These are phyloP conservation scores for Kradibia gibbosae DNA, from an alignment of 1,140 invertebrate species.

Conservation along the genomic window DNA sequence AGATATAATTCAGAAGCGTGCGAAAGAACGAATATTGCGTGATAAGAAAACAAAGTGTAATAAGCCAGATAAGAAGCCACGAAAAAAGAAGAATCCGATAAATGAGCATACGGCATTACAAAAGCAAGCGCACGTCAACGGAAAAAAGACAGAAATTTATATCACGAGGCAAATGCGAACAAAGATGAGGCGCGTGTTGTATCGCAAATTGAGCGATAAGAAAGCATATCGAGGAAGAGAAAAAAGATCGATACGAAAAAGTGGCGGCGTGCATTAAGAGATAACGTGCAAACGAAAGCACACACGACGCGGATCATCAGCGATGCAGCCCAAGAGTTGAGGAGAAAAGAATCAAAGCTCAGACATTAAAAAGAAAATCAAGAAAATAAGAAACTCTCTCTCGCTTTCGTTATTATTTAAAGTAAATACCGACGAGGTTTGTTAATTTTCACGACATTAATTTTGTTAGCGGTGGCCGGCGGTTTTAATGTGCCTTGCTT, in stretches of 20 bases:
- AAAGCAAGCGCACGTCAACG: neutral
- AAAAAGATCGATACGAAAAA: conserved; percentile 21
- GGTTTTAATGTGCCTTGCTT: too few species aligned
- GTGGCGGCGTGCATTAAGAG: neutral
- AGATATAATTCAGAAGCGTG: conserved; percentile 21
- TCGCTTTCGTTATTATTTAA: too few species aligned
- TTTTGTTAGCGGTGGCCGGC: neutral
- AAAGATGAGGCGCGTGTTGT: conserved; percentile 30
- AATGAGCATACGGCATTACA: neutral
- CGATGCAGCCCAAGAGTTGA: conserved; percentile 2
- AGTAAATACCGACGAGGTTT: neutral
- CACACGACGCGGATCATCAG: neutral
- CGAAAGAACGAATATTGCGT: conserved; percentile 30
- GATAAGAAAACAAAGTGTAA: conserved; percentile 50
- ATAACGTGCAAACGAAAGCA: neutral
- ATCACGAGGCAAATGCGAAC: conserved; percentile 39
- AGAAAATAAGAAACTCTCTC: neutral
- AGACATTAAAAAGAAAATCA: neutral
- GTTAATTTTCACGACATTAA: neutral
- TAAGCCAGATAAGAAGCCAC: conserved; percentile 35
- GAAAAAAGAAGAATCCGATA: conserved; percentile 42
- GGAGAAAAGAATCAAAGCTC: neutral
- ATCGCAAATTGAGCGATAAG: conserved; percentile 40
- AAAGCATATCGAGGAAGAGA: conserved; percentile 27
- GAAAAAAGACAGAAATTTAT: conserved; percentile 16